phyloP scores from a whole-genome alignment of 2,888 invertebrate species.

The Stenichneumon culpator region DNA sequence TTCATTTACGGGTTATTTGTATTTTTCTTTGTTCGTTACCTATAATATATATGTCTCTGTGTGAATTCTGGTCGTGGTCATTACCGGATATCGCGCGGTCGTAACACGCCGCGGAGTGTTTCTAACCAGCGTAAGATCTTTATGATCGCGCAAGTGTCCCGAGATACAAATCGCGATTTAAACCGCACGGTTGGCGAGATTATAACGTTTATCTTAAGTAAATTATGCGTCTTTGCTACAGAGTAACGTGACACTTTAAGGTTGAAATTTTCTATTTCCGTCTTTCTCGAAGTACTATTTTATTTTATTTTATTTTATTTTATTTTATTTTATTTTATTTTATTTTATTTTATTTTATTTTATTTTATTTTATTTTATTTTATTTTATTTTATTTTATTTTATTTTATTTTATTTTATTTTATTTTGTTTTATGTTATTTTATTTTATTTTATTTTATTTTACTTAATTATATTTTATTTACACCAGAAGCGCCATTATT shows the following conservation, averaged over 20 bases:
- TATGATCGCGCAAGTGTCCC: conserved; percentile 1
- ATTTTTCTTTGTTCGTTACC: neutral
- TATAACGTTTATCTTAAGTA: neutral
- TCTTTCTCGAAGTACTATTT: too few relatives aligned
- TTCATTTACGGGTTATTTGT: neutral
- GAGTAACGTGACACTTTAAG: too few relatives aligned
- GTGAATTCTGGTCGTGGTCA: conserved; percentile 6
- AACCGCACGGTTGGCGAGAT: neutral
- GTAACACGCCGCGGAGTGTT: neutral
- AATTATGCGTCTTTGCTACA: neutral
- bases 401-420: neutral
- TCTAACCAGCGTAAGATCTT: neutral
- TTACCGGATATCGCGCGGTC: conserved; percentile 13
- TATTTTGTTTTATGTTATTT: neutral
- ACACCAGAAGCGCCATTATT: neutral
- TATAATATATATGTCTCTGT: conserved; percentile 10
- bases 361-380: too few relatives aligned
- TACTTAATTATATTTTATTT: neutral
- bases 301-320: too few relatives aligned
- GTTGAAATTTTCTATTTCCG: too few relatives aligned
- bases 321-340: too few relatives aligned
- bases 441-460: too few relatives aligned
- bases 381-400: too few relatives aligned
- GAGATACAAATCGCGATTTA: neutral
- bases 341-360: too few relatives aligned